Percentiles rank a stretch among this genome's conserved stretches.
Evolutionary conservation across 2,113 vertebrate genomes (phyloP).

Genomic region (Gymnocephalus cernua): DNA sequence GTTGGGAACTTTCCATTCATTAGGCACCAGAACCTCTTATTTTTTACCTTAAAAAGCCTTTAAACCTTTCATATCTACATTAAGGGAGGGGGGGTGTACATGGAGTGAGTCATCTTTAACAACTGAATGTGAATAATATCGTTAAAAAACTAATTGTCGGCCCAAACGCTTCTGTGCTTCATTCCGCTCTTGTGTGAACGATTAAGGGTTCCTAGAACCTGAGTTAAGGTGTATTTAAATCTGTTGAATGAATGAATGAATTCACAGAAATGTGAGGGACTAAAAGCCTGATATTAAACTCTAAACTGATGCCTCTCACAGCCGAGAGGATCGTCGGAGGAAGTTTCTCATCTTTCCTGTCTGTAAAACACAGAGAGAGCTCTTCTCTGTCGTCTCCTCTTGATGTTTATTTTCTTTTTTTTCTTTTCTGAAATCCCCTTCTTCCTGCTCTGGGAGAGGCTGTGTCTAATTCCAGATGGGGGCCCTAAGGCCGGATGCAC

Average conservation of each 20-base stretch:
- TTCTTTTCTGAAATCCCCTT: constrained; percentile 35
- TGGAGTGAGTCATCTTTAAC: no score
- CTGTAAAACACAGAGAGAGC: constrained; percentile 31
- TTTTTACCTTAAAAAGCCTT: no score
- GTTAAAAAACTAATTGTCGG: neutral
- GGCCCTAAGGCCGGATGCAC: constrained; percentile 71
- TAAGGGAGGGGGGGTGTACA: no score
- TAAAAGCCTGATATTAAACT: no score
- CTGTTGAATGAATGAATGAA: neutral
- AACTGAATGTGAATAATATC: no score
- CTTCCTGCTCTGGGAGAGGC: constrained; percentile 66
- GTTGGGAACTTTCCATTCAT: no score
- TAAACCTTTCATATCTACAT: no score
- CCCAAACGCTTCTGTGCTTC: neutral
- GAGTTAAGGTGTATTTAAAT: neutral
- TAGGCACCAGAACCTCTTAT: neutral
- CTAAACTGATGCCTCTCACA: neutral
- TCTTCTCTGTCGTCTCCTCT: constrained; percentile 18
- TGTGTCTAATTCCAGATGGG: constrained; percentile 71
- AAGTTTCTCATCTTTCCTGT: constrained; percentile 5
- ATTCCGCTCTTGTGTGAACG: neutral
- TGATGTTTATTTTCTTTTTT: no score
- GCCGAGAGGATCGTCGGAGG: neutral
- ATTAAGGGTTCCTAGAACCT: neutral
- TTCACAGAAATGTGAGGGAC: no score